phyloP scores from a whole-genome alignment of 2,797 vertebrate genomes.

The Hapalemur alaotrensis region DNA sequence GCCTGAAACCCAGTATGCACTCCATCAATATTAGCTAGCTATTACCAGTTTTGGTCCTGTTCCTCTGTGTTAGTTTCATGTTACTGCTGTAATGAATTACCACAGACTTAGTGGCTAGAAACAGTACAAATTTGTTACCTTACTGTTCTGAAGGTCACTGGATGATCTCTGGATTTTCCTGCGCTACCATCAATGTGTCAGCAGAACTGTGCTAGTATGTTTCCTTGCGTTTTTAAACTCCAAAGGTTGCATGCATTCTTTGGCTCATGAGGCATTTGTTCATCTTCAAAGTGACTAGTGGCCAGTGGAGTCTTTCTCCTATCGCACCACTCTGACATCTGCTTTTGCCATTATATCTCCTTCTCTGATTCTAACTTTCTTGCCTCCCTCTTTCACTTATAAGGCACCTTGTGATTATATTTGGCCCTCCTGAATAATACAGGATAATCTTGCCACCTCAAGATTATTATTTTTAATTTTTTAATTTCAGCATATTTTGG shows the following conservation, averaged over 20 bases:
- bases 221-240: not conserved
- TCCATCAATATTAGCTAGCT: not conserved
- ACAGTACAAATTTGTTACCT: not conserved
- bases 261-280: not conserved
- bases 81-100: slow-evolving; percentile 15
- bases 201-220: not conserved
- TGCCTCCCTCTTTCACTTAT: not conserved
- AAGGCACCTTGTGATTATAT: not conserved
- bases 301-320: not conserved
- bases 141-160: not conserved
- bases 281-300: not conserved
- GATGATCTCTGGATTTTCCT: not conserved
- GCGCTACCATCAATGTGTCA: not conserved
- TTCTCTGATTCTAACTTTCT: not conserved
- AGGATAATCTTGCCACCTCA: not conserved
- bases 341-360: not conserved
- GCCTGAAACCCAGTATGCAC: not conserved
- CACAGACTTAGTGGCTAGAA: not conserved
- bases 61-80: not conserved
- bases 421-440: not conserved
- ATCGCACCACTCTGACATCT: not conserved
- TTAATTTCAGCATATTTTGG: no score
- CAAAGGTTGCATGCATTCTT: not conserved
- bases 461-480: no score
- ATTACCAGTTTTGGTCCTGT: not conserved